Evolutionary conservation across 2,797 vertebrate genomes (phyloP).

Genomic region (Danio albolineatus): DNA sequence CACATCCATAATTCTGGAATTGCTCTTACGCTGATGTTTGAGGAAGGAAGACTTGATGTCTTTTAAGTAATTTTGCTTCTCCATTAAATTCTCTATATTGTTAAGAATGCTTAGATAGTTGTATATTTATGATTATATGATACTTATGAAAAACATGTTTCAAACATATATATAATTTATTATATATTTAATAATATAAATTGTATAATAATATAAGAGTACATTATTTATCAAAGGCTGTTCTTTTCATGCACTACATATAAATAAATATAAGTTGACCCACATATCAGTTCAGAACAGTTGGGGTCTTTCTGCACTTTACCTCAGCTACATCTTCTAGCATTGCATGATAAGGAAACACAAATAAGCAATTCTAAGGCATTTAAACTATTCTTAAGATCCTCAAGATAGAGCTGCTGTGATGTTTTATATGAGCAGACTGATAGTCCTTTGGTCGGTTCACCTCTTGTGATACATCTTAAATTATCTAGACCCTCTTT

Average conservation of each 20-base stretch:
- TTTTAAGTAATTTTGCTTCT: not conserved
- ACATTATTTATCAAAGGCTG: not conserved
- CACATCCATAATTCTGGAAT: no score
- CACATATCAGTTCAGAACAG: not conserved
- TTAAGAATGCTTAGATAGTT: not conserved
- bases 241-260: not conserved
- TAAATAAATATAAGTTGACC: not conserved
- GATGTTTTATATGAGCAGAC: constrained; percentile 6
- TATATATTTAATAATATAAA: no score
- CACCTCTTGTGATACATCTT: constrained; percentile 14
- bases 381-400: not conserved
- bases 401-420: constrained; percentile 4
- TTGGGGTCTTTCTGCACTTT: not conserved
- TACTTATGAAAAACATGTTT: no score
- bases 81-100: not conserved
- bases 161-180: no score
- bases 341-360: not conserved
- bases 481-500: constrained; percentile 1
- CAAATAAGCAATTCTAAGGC: not conserved
- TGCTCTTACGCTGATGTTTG: no score
- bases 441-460: constrained; percentile 31
- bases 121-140: no score
- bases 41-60: not conserved
- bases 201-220: no score
- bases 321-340: not conserved